Base-by-base conservation (phyloP, 2,888 invertebrate species). In the Chorisops tibialis region DNA sequence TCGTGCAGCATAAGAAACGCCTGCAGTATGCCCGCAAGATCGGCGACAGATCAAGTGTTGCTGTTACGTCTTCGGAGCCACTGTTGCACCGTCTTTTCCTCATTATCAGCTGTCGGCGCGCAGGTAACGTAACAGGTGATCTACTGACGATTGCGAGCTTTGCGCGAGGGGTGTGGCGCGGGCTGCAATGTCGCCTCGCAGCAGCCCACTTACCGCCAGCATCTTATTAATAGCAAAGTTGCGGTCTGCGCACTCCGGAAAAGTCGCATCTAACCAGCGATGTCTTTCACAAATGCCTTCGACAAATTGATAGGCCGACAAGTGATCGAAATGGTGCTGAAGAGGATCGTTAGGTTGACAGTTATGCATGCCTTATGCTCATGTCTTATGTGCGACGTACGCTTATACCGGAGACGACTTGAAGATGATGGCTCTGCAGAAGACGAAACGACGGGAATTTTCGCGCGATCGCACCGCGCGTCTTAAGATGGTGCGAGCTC, bases 291-390 rank as follows among this genome's bases (percentile, higher is more conserved):
- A 56, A 56, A 56, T 45, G 43, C 56, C 35, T 43, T 41, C 18
- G 56, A 56, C 56, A 56, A 56, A 56, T 56, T 56, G 56, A 56
- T 45, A 56, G 56, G 30, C 18, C 56, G 56, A 56, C 56, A 56
- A 56, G 56, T 45, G 56, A 56, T 56, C 56, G 30, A 56, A 45
- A 56, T 56, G 56, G 45, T 45, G 56, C 43, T 56, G 56, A 56
- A 14, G 19, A 43, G 45, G 56, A 43, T 56, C 56, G 56, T 56
- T 56, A 56, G 30, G 43, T 12, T 56, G 56, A 56, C 56, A 56
- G 56, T 56, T 56, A 56, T 56, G 56, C 30, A 12, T 56, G 43
- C 30, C 30, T 56, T 45, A 12, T 56, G 43, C 30, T 30, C 43
- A 56, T 35, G 45, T 45, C 45, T 56, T 56, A 24, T 16, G 45